Conservation (phyloP, 2,888 invertebrate genomes). For the Chrysolina haemoptera region DNA sequence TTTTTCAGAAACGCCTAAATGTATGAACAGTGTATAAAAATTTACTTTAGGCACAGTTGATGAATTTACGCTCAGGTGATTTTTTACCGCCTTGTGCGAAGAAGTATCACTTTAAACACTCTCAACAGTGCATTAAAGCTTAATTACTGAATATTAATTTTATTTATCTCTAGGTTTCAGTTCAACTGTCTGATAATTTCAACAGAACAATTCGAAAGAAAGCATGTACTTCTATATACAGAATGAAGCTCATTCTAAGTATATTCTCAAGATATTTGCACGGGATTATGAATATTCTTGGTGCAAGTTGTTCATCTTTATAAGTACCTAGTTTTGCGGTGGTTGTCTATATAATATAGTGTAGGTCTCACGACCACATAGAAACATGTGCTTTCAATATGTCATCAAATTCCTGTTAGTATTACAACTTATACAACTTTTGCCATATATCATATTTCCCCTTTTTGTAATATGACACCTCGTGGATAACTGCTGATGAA, state of each 20-base stretch:
- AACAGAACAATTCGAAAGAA: too few relatives aligned
- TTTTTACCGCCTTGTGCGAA: too few relatives aligned
- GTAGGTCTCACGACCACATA: slow-evolving; percentile 1
- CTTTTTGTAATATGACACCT: slow-evolving; percentile 20
- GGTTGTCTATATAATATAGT: slow-evolving; percentile 14
- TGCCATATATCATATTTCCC: slow-evolving; percentile 26
- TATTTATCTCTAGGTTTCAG: too few relatives aligned
- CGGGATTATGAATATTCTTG: not conserved
- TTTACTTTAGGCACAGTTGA: too few relatives aligned
- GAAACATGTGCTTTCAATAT: slow-evolving; percentile 30
- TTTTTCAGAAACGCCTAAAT: too few relatives aligned
- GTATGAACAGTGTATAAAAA: too few relatives aligned
- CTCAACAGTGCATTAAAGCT: too few relatives aligned
- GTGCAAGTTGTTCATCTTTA: slow-evolving; percentile 10
- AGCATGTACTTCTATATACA: too few relatives aligned
- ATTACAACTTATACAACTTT: slow-evolving; percentile 23
- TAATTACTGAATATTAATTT: too few relatives aligned
- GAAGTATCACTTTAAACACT: too few relatives aligned
- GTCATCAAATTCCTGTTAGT: slow-evolving; percentile 32
- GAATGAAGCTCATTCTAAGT: not conserved
- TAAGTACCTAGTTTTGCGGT: slow-evolving; percentile 3
- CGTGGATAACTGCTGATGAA: slow-evolving; percentile 19
- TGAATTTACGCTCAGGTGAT: too few relatives aligned
- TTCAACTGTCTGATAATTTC: too few relatives aligned
- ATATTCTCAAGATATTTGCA: not conserved